A percentile compares a stretch with the other conserved stretches of the same genome.
phyloP scores from a whole-genome alignment of 2,797 vertebrate species.

The Cuculus canorus region DNA sequence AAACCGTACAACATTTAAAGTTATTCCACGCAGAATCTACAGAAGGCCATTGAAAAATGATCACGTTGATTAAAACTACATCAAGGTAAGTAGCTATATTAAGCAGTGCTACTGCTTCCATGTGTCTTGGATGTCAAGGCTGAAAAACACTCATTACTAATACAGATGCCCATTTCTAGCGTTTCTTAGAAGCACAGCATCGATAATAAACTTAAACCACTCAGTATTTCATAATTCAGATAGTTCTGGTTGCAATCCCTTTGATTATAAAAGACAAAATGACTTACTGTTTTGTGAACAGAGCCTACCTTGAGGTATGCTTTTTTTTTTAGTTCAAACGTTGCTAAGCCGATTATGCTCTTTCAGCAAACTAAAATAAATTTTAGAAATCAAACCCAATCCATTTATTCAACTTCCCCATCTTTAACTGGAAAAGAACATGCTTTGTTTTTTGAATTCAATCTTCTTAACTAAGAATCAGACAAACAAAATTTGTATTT shows the following conservation, averaged over 20 bases:
- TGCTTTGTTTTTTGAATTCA: constrained; percentile 1
- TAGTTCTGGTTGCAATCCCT: background rate
- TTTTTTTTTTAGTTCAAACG: background rate
- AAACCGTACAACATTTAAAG: background rate
- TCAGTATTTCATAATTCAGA: background rate
- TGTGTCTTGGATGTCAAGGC: background rate
- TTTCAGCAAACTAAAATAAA: constrained; percentile 29
- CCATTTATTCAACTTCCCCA: background rate
- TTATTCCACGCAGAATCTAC: background rate
- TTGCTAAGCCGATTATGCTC: background rate
- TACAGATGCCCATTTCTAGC: background rate
- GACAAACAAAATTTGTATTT: background rate
- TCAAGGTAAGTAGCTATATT: background rate
- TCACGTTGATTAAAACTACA: background rate
- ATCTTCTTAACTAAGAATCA: constrained; percentile 14
- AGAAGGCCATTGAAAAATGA: background rate
- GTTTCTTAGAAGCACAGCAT: background rate
- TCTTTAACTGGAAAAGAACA: background rate
- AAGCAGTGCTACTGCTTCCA: background rate
- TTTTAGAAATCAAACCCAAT: background rate
- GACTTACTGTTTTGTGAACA: background rate
- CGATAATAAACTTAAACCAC: background rate
- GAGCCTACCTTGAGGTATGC: background rate
- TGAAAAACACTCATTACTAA: background rate
- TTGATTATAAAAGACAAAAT: background rate